Base-by-base conservation (phyloP, 2,113 vertebrate genomes). In the Misgurnus mizolepis region DNA sequence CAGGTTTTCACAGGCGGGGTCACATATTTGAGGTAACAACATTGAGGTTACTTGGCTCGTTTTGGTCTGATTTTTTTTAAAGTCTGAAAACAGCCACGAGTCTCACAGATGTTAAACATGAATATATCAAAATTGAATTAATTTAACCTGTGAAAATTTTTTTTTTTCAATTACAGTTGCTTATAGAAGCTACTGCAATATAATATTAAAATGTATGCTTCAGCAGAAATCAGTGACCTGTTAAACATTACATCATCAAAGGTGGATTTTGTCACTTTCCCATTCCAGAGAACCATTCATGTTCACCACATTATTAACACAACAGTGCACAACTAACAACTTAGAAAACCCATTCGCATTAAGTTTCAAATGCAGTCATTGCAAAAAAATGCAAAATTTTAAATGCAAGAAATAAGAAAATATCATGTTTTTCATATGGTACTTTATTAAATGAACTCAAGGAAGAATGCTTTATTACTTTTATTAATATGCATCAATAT, bases 81-180 rank as follows among this genome's bases (percentile, higher is more conserved):
- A 62, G 71, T 77, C 22, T n/a, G 27, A 60, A 61, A 0, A 10
- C 53, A 8, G 56, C 50, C 17, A 9, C 18, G 15, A 39, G 34
- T 75, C 56, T 75, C 12, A 60, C 55, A 60, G 39, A 58, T 34
- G 8, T 74, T 61, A 60, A 60, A 58, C 55, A n/a, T 72, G 8
- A 58, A 12, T 41, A 7, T 56, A 58, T 58, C 14, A 27, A 15
- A 17, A 55, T 55, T 17, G 53, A 5, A 55, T 5, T 7, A 17
- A 5, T 55, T 55, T 55, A 55, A 15, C 15, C 4, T 55, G 15
- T 56, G 14, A 6, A 56, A 56, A 47, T 47, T 47, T 47, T 2
- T 47, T 9, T 22, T 34, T 34, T 34, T 34, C 27, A 34, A 1
- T 47, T 10, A 7, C 45, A 47, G 7, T 34, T 34, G 27, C 6